These are phyloP conservation scores for Premnoplex brunnescens DNA, from an alignment of 2,797 vertebrate genomes.

Conservation along the genomic window DNA sequence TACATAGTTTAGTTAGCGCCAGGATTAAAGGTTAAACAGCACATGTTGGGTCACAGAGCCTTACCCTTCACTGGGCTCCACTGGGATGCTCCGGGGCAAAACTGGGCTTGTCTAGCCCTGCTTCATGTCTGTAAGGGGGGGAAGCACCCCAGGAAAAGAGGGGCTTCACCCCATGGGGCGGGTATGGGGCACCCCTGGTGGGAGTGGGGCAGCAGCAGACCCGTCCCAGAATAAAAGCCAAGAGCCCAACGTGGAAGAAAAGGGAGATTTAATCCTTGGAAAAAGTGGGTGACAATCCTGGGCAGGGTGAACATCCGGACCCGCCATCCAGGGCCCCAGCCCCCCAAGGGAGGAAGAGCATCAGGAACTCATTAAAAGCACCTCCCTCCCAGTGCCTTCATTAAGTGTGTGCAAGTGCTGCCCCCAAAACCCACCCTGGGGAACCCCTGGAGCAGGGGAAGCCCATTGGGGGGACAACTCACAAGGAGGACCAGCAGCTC, in stretches of 20 bases:
- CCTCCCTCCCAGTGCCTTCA: not conserved
- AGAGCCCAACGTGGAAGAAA: not conserved
- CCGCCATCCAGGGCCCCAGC: rapidly evolving
- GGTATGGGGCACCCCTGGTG: not conserved
- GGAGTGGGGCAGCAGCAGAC: rapidly evolving
- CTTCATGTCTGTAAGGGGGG: rapidly evolving
- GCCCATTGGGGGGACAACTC: rapidly evolving
- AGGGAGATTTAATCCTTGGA: not conserved
- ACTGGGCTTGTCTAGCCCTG: not conserved
- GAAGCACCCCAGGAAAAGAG: not conserved
- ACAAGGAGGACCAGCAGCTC: rapidly evolving
- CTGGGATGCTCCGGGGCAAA: rapidly evolving
- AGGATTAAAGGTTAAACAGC: not conserved
- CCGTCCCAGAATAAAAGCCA: not conserved
- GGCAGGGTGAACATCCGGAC: rapidly evolving
- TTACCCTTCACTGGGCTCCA: not conserved
- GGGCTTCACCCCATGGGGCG: rapidly evolving
- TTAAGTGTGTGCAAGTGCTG: not conserved
- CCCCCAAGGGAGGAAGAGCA: not conserved
- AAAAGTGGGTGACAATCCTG: rapidly evolving
- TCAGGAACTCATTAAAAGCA: not conserved
- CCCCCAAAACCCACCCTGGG: not conserved
- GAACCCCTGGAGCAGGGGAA: rapidly evolving
- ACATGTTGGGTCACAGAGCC: not conserved
- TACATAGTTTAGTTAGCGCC: constrained; percentile 23